Base-by-base conservation (phyloP, 2,888 invertebrate species). In the Thymelicus sylvestris region DNA sequence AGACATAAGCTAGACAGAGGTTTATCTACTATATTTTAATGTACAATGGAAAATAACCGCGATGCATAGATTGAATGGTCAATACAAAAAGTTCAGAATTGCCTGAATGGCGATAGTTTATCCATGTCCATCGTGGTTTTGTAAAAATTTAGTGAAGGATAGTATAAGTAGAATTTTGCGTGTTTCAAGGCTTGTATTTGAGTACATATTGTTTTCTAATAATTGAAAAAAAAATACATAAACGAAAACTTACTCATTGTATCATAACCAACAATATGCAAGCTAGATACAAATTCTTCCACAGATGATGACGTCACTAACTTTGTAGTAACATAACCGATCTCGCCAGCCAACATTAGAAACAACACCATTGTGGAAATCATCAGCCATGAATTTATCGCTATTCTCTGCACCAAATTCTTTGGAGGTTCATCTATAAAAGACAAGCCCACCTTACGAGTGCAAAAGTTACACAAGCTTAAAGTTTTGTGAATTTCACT, bases 181-280 rank as follows among this genome's bases (percentile, higher is more conserved):
- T 19, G 19, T 19, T 19, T 19, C 19, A 19, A 19, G 19, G 19
- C 2, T 19, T 19, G 19, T 19, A 19, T 19, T 19, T 19, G 19
- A 19, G 19, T 19, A 19, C 1, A 19, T 19, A 19, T 19, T 19
- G 19, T 19, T 19, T 19, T 19, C 19, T 19, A 19, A 19, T 19
- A 19, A 19, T 19, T 19, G 19, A 19, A 19, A 1, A 19, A 19
- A 19, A 19, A 19, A 19, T 19, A 19, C 19, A 19, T 19, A 19
- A 19, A 19, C 19, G 2, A 19, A 55, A 73, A 85, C 86, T 85
- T 75, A 91, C 91, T 89, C 85, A 90, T 86, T 8, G 81, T 81
- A 64, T 86, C 91, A 62, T 91, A 91, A 31, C 90, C 90, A 41
- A 86, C 84, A 69, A 89, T 86, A 72, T 91, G 90, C 73, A 91